Conservation (phyloP, 2,888 invertebrate species). For the Drosophila yooni region DNA sequence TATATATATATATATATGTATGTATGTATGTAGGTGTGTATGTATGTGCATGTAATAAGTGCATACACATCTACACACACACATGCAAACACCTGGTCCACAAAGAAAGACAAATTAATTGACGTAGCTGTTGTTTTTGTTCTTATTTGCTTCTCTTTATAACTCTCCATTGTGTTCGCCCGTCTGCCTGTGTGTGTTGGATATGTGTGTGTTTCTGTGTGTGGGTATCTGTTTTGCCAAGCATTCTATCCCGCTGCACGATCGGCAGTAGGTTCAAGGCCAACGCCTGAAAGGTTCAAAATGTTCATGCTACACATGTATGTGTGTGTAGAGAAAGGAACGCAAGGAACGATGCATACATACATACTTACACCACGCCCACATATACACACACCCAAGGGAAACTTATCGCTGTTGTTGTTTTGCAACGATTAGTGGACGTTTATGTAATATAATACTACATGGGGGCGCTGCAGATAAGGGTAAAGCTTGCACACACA, state of each 20-base stretch:
- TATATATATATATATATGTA: conserved; percentile 1
- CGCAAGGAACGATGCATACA: conserved; percentile 24
- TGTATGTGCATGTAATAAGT: conserved; percentile 4
- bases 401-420: conserved; percentile 56
- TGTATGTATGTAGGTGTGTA: not conserved
- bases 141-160: conserved; percentile 38
- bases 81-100: conserved; percentile 21
- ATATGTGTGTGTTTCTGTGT: conserved; percentile 9
- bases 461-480: conserved; percentile 46
- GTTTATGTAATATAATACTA: conserved; percentile 71
- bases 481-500: conserved; percentile 18
- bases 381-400: conserved; percentile 23
- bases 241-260: conserved; percentile 33
- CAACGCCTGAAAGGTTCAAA: conserved; percentile 74
- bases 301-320: conserved; percentile 34
- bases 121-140: conserved; percentile 36
- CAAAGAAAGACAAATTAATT: conserved; percentile 49
- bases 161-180: conserved; percentile 52
- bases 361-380: conserved; percentile 30
- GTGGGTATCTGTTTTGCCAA: conserved; percentile 37
- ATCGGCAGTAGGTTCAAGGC: conserved; percentile 75
- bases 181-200: conserved; percentile 6
- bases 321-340: conserved; percentile 17
- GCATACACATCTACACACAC: not conserved
- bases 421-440: conserved; percentile 34